Conservation (phyloP, 2,113 vertebrate genomes). For the Cyprinus carpio region DNA sequence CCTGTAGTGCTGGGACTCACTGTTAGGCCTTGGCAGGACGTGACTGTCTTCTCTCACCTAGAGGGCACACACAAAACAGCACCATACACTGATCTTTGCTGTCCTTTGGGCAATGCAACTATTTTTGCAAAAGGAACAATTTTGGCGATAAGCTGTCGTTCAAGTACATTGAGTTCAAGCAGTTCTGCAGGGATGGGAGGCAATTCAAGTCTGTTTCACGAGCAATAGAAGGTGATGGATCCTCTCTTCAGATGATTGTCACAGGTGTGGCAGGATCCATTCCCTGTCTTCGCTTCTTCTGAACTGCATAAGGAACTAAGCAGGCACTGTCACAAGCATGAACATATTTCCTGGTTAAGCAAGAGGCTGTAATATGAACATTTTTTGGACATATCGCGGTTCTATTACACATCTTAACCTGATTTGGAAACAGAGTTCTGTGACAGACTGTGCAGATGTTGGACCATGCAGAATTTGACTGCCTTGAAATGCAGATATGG, state of each 20-base stretch:
- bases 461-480: no score
- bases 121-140: no score
- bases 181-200: neutral
- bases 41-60: slow-evolving; percentile 40
- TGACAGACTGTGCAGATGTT: slow-evolving; percentile 34
- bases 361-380: neutral
- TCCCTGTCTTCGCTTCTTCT: slow-evolving; percentile 3
- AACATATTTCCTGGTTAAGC: no score
- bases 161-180: slow-evolving; percentile 4
- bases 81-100: no score
- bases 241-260: slow-evolving; percentile 1
- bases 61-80: slow-evolving; percentile 51
- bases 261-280: slow-evolving; percentile 9
- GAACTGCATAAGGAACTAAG: no score
- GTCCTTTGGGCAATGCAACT: no score
- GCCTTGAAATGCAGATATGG: no score
- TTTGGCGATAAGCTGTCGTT: no score
- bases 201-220: neutral
- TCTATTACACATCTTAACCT: slow-evolving; percentile 19
- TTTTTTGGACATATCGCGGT: neutral
- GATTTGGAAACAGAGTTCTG: slow-evolving; percentile 26
- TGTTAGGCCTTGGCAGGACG: neutral
- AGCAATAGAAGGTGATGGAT: neutral
- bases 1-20: slow-evolving; percentile 43
- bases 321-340: no score